Percentiles rank a stretch among this genome's conserved stretches.
phyloP scores from a whole-genome alignment of 1,140 invertebrate species.

The Camponotus floridanus region DNA sequence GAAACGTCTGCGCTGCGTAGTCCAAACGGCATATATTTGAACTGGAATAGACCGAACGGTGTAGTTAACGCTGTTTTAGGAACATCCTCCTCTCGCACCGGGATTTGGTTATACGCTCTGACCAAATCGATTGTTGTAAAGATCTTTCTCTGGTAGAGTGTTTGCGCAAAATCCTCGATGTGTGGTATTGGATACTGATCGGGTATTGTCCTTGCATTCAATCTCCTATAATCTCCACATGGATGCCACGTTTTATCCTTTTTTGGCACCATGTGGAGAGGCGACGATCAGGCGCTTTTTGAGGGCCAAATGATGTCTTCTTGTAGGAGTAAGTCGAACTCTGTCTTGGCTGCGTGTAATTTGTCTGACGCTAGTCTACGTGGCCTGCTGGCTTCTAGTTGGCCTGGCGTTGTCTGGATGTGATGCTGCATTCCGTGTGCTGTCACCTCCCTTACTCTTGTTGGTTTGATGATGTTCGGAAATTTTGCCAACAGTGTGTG shows the following conservation, averaged over 20 bases:
- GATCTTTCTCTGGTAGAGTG: constrained; percentile 71
- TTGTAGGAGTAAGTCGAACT: background rate
- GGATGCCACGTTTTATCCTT: background rate
- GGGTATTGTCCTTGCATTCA: background rate
- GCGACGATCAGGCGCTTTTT: background rate
- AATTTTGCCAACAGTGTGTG: too few relatives aligned
- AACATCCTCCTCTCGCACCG: constrained; percentile 79
- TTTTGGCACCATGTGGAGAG: background rate
- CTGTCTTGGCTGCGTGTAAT: background rate
- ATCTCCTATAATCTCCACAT: background rate
- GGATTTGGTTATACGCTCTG: too few relatives aligned
- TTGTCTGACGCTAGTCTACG: background rate
- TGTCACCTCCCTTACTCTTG: too few relatives aligned
- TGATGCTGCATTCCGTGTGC: too few relatives aligned
- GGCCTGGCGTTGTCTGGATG: too few relatives aligned
- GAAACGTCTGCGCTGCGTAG: too few relatives aligned
- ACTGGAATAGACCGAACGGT: constrained; percentile 76
- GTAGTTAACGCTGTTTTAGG: constrained; percentile 70
- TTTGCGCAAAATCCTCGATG: constrained; percentile 73
- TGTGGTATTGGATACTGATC: constrained; percentile 73
- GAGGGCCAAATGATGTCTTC: background rate
- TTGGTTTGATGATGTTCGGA: too few relatives aligned
- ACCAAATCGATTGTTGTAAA: constrained; percentile 83
- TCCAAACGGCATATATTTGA: constrained; percentile 71
- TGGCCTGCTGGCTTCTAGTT: too few relatives aligned